Base-by-base conservation (phyloP, 2,113 vertebrate genomes). In the Antigone vipio region DNA sequence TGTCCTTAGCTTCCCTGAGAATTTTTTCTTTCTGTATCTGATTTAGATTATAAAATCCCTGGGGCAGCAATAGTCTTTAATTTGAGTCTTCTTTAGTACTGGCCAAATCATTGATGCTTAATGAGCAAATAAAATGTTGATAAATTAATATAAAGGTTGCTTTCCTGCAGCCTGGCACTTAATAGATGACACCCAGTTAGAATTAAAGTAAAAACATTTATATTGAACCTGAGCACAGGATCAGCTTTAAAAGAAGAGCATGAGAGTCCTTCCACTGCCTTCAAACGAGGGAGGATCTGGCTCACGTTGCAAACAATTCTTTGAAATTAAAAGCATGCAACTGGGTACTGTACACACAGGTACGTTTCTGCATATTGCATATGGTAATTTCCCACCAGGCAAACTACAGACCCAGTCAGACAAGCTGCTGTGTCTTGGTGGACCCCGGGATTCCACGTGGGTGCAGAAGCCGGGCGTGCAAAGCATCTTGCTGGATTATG, bases 401-500 rank as follows among this genome's bases (percentile, higher is more conserved):
- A 79, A 94, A 85, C 44, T 89, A 30, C 81, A 85, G 74, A 76
- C 11, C 35, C 40, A 89, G 89, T 19, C 60, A 60, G 84, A 66
- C 89, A 89, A 88, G 71, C 44, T 96, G 73, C 80, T 68, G 66
- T 34, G 22, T 80, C 82, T 85, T 75, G 71, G 62, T 64, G 74
- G 53, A 92, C 95, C 85, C 32, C 3, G 5, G 74, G 87, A 81
- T 81, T 92, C 92, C 89, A 88, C 1, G 11, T 93, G 88, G 93
- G 81, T 79, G 89, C 89, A 91, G 87, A 71, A 96, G 62, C 62
- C 0, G 0, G 89, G 80, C 85, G 89, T 93, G 89, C 87, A 94
- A 96, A 96, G 77, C 85, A 88, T 77, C 32, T 88, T 89, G 87
- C 56, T 96, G 93, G 84, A 82, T 96, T 93, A 88, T 45, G 74